Evolutionary conservation across 2,888 invertebrate genomes (phyloP).

Genomic region (Drosophila nigricruria): DNA sequence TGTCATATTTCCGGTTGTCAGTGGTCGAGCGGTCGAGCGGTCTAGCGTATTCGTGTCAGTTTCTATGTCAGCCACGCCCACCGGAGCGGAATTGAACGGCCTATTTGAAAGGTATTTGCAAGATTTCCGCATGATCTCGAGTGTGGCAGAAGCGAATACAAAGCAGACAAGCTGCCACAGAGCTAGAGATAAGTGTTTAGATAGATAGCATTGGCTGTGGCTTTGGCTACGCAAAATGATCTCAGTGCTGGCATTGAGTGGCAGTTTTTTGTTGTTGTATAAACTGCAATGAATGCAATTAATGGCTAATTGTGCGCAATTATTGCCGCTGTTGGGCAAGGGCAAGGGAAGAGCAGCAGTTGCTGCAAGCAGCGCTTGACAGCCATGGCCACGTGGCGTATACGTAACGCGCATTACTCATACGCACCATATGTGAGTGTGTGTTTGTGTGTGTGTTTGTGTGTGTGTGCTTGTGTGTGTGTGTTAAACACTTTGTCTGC

Average conservation of each 20-base stretch:
- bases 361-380: constrained; percentile 10
- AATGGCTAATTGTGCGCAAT: constrained; percentile 78
- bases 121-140: constrained; percentile 66
- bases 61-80: too few relatives aligned
- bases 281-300: constrained; percentile 70
- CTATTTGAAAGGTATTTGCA: constrained; percentile 58
- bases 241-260: constrained; percentile 57
- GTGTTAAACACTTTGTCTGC: constrained; percentile 26
- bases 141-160: constrained; percentile 30
- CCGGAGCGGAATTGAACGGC: constrained; percentile 37
- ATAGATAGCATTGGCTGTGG: constrained; percentile 8
- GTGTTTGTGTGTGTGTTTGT: constrained; percentile 11
- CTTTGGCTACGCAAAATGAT: constrained; percentile 53
- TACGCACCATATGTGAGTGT: constrained; percentile 53
- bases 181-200: constrained; percentile 15
- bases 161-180: constrained; percentile 45
- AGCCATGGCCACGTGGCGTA: constrained; percentile 64
- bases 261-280: constrained; percentile 14
- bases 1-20: constrained; percentile 44
- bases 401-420: constrained; percentile 72
- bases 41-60: not conserved
- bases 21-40: constrained; percentile 12
- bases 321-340: constrained; percentile 42
- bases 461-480: too few relatives aligned
- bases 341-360: constrained; percentile 7